Evolutionary conservation across 2,113 vertebrate genomes (phyloP).

Genomic region (Pholis gunnellus): DNA sequence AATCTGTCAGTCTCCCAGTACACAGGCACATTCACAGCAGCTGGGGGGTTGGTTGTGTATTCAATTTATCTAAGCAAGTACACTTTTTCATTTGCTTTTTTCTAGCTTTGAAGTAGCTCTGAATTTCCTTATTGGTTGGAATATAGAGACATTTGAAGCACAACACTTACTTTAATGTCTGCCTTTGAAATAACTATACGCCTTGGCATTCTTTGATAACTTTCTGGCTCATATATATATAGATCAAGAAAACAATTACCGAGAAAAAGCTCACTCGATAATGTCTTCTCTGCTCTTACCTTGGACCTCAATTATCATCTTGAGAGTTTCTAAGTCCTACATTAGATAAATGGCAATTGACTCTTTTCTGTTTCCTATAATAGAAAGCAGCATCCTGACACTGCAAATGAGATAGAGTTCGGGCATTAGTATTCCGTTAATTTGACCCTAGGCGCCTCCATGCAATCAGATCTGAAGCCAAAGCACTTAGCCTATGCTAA

Average conservation of each 20-base stretch:
- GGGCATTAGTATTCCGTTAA: slow-evolving; percentile 93
- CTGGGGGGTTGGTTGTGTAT: slow-evolving; percentile 5
- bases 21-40: slow-evolving; percentile 39
- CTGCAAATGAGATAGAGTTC: slow-evolving; percentile 82
- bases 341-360: slow-evolving; percentile 81
- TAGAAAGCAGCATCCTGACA: slow-evolving; percentile 78
- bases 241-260: slow-evolving; percentile 45
- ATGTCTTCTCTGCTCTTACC: slow-evolving; percentile 61
- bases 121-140: slow-evolving; percentile 10
- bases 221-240: not conserved
- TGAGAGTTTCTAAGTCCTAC: slow-evolving; percentile 71
- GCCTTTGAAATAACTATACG: slow-evolving; percentile 33
- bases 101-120: slow-evolving; percentile 6
- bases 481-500: slow-evolving; percentile 96
- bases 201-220: slow-evolving; percentile 28
- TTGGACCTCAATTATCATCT: slow-evolving; percentile 83
- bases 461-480: slow-evolving; percentile 95
- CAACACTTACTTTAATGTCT: not conserved
- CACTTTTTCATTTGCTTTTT: slow-evolving; percentile 27
- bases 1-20: slow-evolving; percentile 56
- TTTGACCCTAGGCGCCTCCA: slow-evolving; percentile 91
- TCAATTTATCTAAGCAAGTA: slow-evolving; percentile 12
- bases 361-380: slow-evolving; percentile 76
- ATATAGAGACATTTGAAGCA: slow-evolving; percentile 17
- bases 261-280: slow-evolving; percentile 32